Evolutionary conservation across 37 sponge, comb jelly and placozoan species (phyloP), one percentile per base, ranked within the genome.

Genomic region (Chondrilla cf. caribensis): DNA sequence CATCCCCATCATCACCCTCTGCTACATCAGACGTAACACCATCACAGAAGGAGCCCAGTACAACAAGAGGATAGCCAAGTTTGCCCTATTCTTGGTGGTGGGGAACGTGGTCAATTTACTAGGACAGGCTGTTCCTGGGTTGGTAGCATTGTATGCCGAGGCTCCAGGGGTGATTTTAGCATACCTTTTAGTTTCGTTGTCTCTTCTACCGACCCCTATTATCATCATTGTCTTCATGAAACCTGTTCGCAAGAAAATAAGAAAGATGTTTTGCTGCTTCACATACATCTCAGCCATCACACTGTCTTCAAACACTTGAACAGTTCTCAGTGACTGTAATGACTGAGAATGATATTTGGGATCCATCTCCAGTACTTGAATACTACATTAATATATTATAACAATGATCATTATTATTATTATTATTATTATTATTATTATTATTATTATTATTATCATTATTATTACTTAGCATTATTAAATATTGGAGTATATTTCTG

Each of bases 11-110:
- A 33, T 67, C 35, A 33, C 35, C 29, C 68, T 67, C 35, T 67
- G 68, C 33, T 67, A 31, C 68, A 67, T 67, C 68, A 67, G 29
- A 33, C 68, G 68, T 33, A 28, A 67, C 68, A 67, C 35, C 32
- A 26, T 67, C 15, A 67, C 33, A 29, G 68, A 67, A 33, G 68
- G 68, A 6, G 68, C 35, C 1, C 31, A 67, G 17, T 29, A 29
- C 68, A 67, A 67, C 31, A 28, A 33, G 33, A 33, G 17, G 35
- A 67, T 67, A 18, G 68, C 68, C 68, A 67, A 4, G 33, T 67
- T 67, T 67, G 33, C 68, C 26, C 2, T 67, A 33, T 67, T 67
- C 35, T 33, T 67, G 15, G 33, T 67, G 17, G 33, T 33, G 29
- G 68, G 68, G 3, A 67, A 67, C 29, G 35, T 29, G 2, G 29